phyloP scores from a whole-genome alignment of 2,888 invertebrate genomes.

The Drosophila paramelanica region DNA sequence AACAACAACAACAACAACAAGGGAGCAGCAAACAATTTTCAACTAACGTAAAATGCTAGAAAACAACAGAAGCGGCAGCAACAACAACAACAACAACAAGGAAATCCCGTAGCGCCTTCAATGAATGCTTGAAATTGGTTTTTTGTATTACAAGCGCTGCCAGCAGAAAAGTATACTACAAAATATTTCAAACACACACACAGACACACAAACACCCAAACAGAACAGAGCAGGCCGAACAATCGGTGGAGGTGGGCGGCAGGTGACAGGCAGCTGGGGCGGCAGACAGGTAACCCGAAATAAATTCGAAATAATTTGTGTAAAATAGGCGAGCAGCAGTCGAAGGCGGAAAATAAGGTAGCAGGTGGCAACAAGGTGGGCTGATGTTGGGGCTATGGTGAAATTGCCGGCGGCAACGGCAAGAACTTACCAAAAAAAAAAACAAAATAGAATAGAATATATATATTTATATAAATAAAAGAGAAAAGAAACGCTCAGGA shows the following conservation, averaged over 20 bases:
- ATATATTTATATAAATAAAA: neutral
- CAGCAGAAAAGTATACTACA: conserved; percentile 68
- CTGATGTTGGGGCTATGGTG: conserved; percentile 46
- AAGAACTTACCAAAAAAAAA: conserved; percentile 48
- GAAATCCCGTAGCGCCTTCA: conserved; percentile 66
- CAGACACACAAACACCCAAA: conserved; percentile 6
- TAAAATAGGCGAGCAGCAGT: conserved; percentile 66
- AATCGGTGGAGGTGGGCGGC: neutral
- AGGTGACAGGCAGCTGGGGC: neutral
- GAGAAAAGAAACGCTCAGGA: conserved; percentile 14
- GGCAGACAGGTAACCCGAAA: conserved; percentile 66
- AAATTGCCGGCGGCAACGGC: conserved; percentile 52
- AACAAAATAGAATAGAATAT: conserved; percentile 12
- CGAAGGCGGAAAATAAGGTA: neutral
- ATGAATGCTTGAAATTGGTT: conserved; percentile 75
- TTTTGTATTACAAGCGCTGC: conserved; percentile 58
- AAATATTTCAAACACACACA: conserved; percentile 44
- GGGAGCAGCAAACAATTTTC: conserved; percentile 41
- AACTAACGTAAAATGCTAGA: conserved; percentile 47
- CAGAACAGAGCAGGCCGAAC: neutral
- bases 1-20: conserved; percentile 14
- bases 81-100: conserved; percentile 16
- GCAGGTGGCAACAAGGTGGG: neutral
- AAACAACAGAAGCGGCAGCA: conserved; percentile 25
- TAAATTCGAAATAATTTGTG: conserved; percentile 76